Conservation (phyloP, 2,797 vertebrate species). For the Somateria mollissima region DNA sequence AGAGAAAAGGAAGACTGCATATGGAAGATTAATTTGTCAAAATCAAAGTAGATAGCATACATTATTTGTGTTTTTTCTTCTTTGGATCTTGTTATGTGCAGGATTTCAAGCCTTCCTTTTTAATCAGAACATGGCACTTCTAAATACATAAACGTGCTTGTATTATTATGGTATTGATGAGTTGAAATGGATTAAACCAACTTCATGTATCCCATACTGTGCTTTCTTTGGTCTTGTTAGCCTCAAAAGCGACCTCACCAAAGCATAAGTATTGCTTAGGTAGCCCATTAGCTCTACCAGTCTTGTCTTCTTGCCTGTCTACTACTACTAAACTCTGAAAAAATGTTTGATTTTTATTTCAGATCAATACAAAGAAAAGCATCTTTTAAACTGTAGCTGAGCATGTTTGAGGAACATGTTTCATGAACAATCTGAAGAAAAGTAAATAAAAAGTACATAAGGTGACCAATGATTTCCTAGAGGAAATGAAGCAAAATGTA, state of each 20-base stretch:
- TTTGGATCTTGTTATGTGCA: not conserved
- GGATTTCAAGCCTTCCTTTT: not conserved
- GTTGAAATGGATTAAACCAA: not conserved
- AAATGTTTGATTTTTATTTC: not conserved
- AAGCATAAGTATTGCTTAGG: not conserved
- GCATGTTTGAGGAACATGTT: not conserved
- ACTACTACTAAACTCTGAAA: not conserved
- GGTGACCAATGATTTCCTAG: not conserved
- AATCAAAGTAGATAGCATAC: not conserved
- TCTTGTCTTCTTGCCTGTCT: not conserved
- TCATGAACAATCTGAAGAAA: not conserved
- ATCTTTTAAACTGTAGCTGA: not conserved
- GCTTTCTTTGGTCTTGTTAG: not conserved
- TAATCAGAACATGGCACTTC: not conserved
- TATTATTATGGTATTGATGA: not conserved
- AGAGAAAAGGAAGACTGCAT: not conserved
- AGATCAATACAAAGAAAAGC: not conserved
- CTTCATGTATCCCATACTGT: not conserved
- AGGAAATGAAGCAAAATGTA: not conserved
- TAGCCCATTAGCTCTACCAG: not conserved
- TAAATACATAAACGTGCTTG: not conserved
- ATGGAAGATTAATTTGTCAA: not conserved
- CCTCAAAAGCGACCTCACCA: not conserved
- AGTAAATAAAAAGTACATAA: not conserved
- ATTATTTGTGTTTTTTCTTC: not conserved